Evolutionary conservation across 2,888 invertebrate species (phyloP).

Genomic region (Drosophila yooni): DNA sequence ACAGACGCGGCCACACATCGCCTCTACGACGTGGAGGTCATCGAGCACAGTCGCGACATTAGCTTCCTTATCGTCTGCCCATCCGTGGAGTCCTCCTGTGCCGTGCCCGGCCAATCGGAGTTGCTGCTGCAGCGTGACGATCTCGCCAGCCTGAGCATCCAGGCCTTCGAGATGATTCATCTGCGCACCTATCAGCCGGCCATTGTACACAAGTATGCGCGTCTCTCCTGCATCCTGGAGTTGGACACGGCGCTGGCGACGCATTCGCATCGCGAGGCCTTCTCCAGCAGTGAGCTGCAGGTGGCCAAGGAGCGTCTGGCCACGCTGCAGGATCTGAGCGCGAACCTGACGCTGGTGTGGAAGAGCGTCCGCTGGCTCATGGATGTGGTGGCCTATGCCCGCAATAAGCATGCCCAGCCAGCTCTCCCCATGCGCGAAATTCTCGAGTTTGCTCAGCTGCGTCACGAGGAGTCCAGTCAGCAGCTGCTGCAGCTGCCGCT

Average conservation of each 20-base stretch:
- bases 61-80: conserved; percentile 97
- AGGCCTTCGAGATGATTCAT: conserved; percentile 97
- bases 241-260: conserved; percentile 96
- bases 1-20: conserved; percentile 91
- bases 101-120: conserved; percentile 94
- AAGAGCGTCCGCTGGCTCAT: conserved; percentile 97
- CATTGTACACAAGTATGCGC: conserved; percentile 95
- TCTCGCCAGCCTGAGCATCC: conserved; percentile 94
- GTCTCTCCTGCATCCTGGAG: conserved; percentile 96
- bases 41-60: conserved; percentile 95
- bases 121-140: conserved; percentile 93
- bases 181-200: conserved; percentile 96
- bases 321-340: conserved; percentile 93
- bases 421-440: conserved; percentile 84
- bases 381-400: conserved; percentile 96
- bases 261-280: conserved; percentile 97
- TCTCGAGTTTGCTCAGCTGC: conserved; percentile 78
- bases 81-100: conserved; percentile 96
- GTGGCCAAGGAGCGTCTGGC: conserved; percentile 93
- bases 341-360: conserved; percentile 95
- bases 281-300: conserved; percentile 94
- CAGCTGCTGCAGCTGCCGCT: conserved; percentile 83
- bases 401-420: conserved; percentile 89
- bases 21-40: conserved; percentile 96
- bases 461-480: conserved; percentile 57